Base-by-base conservation (phyloP, 2,797 vertebrate genomes). In the Holocentrus rufus region DNA sequence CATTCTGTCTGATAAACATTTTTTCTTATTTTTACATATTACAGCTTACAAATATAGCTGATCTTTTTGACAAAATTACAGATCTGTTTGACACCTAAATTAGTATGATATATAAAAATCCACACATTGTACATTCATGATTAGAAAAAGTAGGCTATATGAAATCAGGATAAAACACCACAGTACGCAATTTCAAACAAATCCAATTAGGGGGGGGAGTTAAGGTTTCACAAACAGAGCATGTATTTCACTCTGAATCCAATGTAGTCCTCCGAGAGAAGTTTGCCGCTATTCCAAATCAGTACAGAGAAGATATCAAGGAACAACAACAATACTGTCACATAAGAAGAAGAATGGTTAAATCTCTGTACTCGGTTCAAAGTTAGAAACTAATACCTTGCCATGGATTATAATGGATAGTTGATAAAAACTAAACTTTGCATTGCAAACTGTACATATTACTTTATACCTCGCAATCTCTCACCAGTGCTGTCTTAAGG, bases 21-120 rank as follows among this genome's bases (percentile, higher is more conserved):
- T 93, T 90, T 92, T 87, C 85, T 88, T 77, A 55, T 90, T 90
- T 93, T 92, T 93, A 94, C 93, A 94, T 93, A 89, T 92, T 94
- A 94, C 93, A 94, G 92, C 93, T 95, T 94, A 94, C 93, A 95
- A 95, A 95, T 94, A 92, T 94, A 95, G 93, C 94, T 93, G 94
- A 94, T 94, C 92, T 94, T 93, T 94, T 93, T 90, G 92, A 94
- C 93, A 95, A 94, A 94, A 93, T 92, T 92, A 93, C 90, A 90
- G 88, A 82, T 90, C 86, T 89, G 88, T 93, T 92, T 80, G 87
- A 94, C 94, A 94, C 91, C 93, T 88, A 92, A 91, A 93, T 92
- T 87, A 90, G 82, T 93, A 91, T 91, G 89, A 90, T 94, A 93
- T 94, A 94, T 93, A 94, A 91, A 91, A 91, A 91, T 69, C 89